Percentiles rank a stretch among this genome's conserved stretches.
Conservation (phyloP, 2,113 vertebrate genomes). For the Misgurnus anguillicaudatus region DNA sequence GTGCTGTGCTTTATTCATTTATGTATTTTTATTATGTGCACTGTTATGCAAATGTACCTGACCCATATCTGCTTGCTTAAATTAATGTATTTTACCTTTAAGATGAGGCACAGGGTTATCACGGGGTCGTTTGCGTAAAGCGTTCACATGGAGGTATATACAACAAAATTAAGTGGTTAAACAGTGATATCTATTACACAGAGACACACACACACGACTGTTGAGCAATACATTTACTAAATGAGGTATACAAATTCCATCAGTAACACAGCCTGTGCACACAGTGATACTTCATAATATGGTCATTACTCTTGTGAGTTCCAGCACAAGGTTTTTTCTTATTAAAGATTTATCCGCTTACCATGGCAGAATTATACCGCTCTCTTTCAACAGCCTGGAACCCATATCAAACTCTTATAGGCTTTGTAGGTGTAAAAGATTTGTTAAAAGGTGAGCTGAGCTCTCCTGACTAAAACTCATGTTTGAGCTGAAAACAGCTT, state of each 20-base stretch:
- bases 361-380: neutral
- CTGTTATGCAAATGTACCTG: conserved; percentile 75
- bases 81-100: conserved; percentile 79
- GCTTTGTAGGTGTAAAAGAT: no score
- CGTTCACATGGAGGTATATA: conserved; percentile 57
- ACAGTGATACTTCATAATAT: conserved; percentile 57
- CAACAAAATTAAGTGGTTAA: conserved; percentile 59
- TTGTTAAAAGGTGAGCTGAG: no score
- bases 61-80: conserved; percentile 75
- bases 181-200: conserved; percentile 66
- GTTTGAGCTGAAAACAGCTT: no score
- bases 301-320: conserved; percentile 61
- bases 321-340: conserved; percentile 5
- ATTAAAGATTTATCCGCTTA: conserved; percentile 32
- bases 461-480: no score
- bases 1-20: conserved; percentile 50
- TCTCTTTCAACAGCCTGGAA: neutral
- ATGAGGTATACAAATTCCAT: conserved; percentile 62
- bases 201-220: conserved; percentile 55
- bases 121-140: conserved; percentile 60
- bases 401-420: no score
- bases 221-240: conserved; percentile 59
- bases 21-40: conserved; percentile 73
- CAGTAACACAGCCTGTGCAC: conserved; percentile 56
- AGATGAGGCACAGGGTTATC: conserved; percentile 59